A percentile compares a stretch with the other conserved stretches of the same genome.
Conservation (phyloP, 2,888 invertebrate species). For the Myopa testacea region DNA sequence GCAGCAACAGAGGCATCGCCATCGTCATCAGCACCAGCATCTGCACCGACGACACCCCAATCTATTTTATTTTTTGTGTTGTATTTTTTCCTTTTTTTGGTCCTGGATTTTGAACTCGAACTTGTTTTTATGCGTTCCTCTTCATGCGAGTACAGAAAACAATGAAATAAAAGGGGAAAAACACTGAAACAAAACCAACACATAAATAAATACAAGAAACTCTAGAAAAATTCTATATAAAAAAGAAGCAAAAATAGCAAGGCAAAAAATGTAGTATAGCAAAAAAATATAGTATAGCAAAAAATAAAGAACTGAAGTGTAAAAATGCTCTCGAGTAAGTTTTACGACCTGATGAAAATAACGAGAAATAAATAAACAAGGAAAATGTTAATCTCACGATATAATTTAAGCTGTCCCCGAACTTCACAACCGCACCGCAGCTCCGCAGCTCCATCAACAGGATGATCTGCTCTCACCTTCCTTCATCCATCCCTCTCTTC, state of each 20-base stretch:
- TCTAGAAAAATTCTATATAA: neutral
- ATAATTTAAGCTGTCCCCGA: neutral
- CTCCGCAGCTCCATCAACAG: neutral
- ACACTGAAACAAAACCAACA: no score
- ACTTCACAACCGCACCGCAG: neutral
- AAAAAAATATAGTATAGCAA: neutral
- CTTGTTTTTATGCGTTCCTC: neutral
- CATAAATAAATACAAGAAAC: no score
- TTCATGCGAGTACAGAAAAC: neutral
- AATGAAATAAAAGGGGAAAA: neutral
- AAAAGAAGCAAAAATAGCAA: neutral
- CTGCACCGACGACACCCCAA: neutral
- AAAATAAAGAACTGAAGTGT: neutral
- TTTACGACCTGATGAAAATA: neutral
- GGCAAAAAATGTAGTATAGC: neutral
- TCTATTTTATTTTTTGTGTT: neutral
- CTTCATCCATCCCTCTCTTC: neutral
- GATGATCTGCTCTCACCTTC: neutral
- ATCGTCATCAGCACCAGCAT: no score
- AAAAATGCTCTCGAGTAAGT: neutral
- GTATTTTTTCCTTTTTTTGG: neutral
- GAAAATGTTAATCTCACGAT: conserved; percentile 24
- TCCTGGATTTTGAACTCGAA: neutral
- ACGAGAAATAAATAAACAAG: neutral
- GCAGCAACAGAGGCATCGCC: neutral